These are phyloP conservation scores for Netelia fuscicornis DNA, from an alignment of 2,888 invertebrate genomes.

Conservation along the genomic window DNA sequence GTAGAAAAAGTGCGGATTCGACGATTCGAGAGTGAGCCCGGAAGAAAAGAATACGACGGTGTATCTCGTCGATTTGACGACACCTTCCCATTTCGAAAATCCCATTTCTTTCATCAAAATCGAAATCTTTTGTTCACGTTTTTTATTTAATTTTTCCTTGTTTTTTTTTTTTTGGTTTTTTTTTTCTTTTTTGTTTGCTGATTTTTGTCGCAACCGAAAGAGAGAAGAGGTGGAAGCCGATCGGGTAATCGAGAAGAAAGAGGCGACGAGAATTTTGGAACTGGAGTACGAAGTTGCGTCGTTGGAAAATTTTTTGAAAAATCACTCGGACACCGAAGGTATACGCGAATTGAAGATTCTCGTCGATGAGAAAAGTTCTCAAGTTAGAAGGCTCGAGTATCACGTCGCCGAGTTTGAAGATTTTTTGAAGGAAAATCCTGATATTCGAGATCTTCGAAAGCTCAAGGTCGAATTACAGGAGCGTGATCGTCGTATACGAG, in stretches of 20 bases:
- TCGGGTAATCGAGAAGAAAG: background rate
- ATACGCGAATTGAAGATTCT: slow-evolving; percentile 87
- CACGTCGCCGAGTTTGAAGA: slow-evolving; percentile 88
- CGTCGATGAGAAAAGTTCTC: slow-evolving; percentile 87
- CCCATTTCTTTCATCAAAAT: background rate
- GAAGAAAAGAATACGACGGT: slow-evolving; percentile 35
- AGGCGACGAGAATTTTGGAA: slow-evolving; percentile 85
- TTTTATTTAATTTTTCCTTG: background rate
- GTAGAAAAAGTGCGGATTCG: slow-evolving; percentile 24
- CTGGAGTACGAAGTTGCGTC: slow-evolving; percentile 86
- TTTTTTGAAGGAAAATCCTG: slow-evolving; percentile 84
- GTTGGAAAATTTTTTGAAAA: slow-evolving; percentile 86
- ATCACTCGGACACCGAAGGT: slow-evolving; percentile 87
- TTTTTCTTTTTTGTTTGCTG: slow-evolving; percentile 35
- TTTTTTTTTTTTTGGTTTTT: slow-evolving; percentile 16
- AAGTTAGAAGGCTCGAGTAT: slow-evolving; percentile 92
- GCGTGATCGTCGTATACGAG: slow-evolving; percentile 75
- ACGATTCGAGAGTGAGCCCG: slow-evolving; percentile 35
- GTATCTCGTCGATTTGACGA: slow-evolving; percentile 24
- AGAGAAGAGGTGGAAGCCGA: background rate
- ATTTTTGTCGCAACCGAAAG: background rate
- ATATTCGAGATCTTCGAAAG: slow-evolving; percentile 83
- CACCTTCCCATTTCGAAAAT: background rate
- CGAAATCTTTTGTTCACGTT: slow-evolving; percentile 1
- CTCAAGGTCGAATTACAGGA: slow-evolving; percentile 74